A percentile compares a stretch with the other conserved stretches of the same genome.
These are phyloP conservation scores for Poeciliopsis prolifica DNA, from an alignment of 2,113 vertebrate genomes.

Conservation along the genomic window DNA sequence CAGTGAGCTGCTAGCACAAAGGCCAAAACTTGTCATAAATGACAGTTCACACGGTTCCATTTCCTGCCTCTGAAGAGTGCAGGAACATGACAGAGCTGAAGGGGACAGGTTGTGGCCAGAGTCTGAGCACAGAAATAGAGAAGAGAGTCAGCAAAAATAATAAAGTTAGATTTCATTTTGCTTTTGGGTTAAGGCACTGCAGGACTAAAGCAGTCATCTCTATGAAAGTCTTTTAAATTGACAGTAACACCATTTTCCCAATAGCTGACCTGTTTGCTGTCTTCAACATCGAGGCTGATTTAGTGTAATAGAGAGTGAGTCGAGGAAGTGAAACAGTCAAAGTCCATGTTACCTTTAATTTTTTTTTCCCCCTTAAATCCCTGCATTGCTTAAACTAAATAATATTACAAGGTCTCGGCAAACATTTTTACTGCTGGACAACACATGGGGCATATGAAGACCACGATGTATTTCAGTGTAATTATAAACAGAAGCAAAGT, in stretches of 20 bases:
- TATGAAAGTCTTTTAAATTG: neutral
- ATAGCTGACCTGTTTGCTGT: neutral
- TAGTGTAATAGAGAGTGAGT: constrained; percentile 1
- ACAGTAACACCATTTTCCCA: neutral
- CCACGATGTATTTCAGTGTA: neutral
- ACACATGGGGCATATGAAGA: neutral
- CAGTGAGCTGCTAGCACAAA: neutral
- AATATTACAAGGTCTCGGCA: constrained; percentile 2
- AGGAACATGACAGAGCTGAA: constrained; percentile 39
- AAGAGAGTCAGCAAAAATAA: neutral
- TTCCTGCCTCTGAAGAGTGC: constrained; percentile 27
- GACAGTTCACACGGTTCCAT: constrained; percentile 11
- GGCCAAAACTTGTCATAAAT: constrained; percentile 1
- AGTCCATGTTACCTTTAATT: neutral
- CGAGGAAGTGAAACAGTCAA: constrained; percentile 10
- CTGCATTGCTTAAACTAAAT: neutral
- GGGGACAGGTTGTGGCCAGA: constrained; percentile 35
- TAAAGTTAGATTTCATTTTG: neutral
- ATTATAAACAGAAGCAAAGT: constrained; percentile 1
- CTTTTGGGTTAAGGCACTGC: neutral
- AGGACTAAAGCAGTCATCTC: neutral
- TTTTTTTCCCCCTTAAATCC: neutral
- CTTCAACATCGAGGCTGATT: neutral
- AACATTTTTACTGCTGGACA: neutral
- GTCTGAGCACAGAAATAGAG: constrained; percentile 25